Conservation (phyloP, 2,888 invertebrate species). For the Ptychoptera contaminata region DNA sequence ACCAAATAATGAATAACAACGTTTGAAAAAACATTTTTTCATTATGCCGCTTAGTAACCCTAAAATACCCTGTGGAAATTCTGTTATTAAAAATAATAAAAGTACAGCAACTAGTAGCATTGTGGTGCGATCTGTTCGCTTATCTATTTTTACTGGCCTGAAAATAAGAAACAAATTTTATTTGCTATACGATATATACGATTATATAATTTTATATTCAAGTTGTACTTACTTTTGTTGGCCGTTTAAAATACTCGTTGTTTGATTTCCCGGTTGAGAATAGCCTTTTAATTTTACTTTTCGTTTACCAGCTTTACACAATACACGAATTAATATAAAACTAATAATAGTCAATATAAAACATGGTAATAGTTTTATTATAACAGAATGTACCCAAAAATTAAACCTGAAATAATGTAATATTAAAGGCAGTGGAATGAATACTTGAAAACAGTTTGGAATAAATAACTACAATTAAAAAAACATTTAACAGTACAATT, state of each 20-base stretch:
- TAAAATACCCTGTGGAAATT: slow-evolving; percentile 68
- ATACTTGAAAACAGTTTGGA: too few species aligned
- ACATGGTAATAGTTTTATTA: slow-evolving; percentile 62
- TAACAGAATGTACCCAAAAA: slow-evolving; percentile 61
- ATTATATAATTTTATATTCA: too few species aligned
- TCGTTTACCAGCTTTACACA: slow-evolving; percentile 59
- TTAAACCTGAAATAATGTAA: slow-evolving; percentile 32
- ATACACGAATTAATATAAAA: slow-evolving; percentile 43
- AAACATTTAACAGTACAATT: too few species aligned
- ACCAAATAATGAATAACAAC: slow-evolving; percentile 66
- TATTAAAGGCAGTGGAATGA: too few species aligned
- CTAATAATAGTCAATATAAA: slow-evolving; percentile 52
- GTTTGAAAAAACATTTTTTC: slow-evolving; percentile 54
- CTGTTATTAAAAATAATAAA: slow-evolving; percentile 71
- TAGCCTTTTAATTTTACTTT: slow-evolving; percentile 53
- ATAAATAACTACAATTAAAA: too few species aligned
- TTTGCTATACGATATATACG: slow-evolving; percentile 10
- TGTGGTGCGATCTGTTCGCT: slow-evolving; percentile 73
- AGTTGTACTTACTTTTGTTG: background rate
- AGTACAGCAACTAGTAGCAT: slow-evolving; percentile 78
- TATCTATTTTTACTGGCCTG: slow-evolving; percentile 41
- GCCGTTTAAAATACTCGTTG: background rate
- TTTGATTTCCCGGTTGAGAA: slow-evolving; percentile 25
- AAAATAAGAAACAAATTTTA: slow-evolving; percentile 6
- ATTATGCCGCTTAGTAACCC: slow-evolving; percentile 54